Conservation (phyloP, 2,113 vertebrate species). For the Grammomys dolichurus region DNA sequence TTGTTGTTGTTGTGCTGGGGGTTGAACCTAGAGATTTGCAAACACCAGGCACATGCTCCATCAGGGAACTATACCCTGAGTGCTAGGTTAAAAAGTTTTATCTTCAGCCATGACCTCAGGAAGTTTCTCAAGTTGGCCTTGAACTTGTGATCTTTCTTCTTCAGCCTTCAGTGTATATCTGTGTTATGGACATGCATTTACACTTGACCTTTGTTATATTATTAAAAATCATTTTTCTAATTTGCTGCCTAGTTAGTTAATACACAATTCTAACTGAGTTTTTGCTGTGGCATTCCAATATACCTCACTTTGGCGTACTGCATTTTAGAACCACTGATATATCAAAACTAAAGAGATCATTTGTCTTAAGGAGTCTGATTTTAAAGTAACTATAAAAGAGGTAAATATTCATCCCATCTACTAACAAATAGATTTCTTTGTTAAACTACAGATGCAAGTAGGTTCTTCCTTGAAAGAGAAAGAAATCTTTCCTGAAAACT, state of each 20-base stretch:
- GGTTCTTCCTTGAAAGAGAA: not conserved
- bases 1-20: not conserved
- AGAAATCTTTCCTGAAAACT: not conserved
- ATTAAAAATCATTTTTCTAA: not conserved
- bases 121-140: not conserved
- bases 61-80: not conserved
- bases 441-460: not conserved
- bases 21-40: not conserved
- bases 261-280: not conserved
- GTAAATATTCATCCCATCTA: not conserved
- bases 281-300: constrained; percentile 28
- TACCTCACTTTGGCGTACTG: not conserved
- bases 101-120: not conserved
- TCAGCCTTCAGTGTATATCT: not conserved
- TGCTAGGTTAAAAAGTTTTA: not conserved
- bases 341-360: not conserved
- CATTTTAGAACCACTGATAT: not conserved
- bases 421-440: not conserved
- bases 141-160: not conserved
- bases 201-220: not conserved
- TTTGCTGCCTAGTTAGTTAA: not conserved
- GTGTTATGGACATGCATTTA: not conserved
- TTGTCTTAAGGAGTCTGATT: not conserved
- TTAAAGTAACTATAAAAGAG: not conserved
- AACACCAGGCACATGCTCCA: not conserved